These are phyloP conservation scores for Actinia tenebrosa DNA, from an alignment of 64 coral and sea anemone genomes.

Conservation along the genomic window DNA sequence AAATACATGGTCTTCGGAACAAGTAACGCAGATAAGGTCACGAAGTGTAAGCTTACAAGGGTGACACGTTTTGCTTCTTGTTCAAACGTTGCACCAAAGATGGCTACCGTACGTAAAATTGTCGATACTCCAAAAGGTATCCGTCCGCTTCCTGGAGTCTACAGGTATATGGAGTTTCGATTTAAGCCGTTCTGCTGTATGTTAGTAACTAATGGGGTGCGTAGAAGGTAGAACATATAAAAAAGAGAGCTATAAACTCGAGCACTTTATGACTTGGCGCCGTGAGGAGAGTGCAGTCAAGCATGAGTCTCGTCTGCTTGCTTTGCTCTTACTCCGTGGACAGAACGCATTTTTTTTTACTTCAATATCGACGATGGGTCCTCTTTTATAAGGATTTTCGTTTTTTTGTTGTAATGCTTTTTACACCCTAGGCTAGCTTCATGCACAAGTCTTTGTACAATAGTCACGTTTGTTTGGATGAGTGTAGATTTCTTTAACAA, in stretches of 20 bases:
- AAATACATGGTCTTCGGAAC: background rate
- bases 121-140: slow-evolving; percentile 39
- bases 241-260: background rate
- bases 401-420: too few species aligned
- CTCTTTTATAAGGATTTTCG: too few species aligned
- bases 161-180: slow-evolving; percentile 1
- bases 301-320: background rate
- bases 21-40: background rate
- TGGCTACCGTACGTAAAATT: slow-evolving; percentile 54
- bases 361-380: too few species aligned
- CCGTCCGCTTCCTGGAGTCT: slow-evolving; percentile 42
- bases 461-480: too few species aligned
- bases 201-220: background rate
- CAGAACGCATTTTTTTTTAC: too few species aligned
- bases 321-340: too few species aligned
- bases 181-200: background rate
- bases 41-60: background rate
- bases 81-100: background rate
- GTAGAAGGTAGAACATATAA: background rate
- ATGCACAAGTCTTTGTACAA: too few species aligned
- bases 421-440: too few species aligned
- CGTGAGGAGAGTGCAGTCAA: background rate
- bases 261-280: background rate
- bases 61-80: background rate
- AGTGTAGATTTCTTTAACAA: too few species aligned